These are phyloP conservation scores for Napeogenes sylphis DNA, from an alignment of 2,888 invertebrate species.

Conservation along the genomic window DNA sequence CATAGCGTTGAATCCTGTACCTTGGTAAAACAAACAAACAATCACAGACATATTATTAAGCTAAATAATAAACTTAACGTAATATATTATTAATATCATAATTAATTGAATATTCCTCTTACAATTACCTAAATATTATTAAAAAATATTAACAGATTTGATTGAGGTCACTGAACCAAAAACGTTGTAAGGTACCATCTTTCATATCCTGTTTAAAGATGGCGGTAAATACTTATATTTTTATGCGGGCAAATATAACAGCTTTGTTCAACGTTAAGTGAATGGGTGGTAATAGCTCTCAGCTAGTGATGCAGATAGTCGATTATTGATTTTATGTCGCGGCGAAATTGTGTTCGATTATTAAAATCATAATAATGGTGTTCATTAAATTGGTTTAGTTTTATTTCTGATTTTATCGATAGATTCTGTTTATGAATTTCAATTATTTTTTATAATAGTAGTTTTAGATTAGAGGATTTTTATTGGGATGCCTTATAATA, in stretches of 20 bases:
- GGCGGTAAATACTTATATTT: conserved; percentile 45
- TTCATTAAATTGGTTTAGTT: not conserved
- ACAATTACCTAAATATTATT: too few species aligned
- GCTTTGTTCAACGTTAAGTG: conserved; percentile 45
- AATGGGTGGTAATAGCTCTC: conserved; percentile 43
- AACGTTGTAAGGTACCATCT: too few species aligned
- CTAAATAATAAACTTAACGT: too few species aligned
- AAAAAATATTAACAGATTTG: too few species aligned
- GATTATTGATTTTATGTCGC: conserved; percentile 36
- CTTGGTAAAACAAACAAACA: too few species aligned
- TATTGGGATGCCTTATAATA: not conserved
- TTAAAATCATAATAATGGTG: not conserved
- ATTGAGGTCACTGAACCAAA: too few species aligned
- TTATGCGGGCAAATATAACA: conserved; percentile 53
- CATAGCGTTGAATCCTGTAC: too few species aligned
- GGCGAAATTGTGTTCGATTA: conserved; percentile 15
- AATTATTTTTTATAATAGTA: too few species aligned
- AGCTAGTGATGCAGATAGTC: conserved; percentile 41
- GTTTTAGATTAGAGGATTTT: too few species aligned
- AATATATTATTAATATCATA: too few species aligned
- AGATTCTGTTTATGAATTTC: not conserved
- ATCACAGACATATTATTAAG: too few species aligned
- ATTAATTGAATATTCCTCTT: too few species aligned
- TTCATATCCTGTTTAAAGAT: conserved; percentile 12
- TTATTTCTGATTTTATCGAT: not conserved